Base-by-base conservation (phyloP, 2,888 invertebrate species). In the Drosophila yooni region DNA sequence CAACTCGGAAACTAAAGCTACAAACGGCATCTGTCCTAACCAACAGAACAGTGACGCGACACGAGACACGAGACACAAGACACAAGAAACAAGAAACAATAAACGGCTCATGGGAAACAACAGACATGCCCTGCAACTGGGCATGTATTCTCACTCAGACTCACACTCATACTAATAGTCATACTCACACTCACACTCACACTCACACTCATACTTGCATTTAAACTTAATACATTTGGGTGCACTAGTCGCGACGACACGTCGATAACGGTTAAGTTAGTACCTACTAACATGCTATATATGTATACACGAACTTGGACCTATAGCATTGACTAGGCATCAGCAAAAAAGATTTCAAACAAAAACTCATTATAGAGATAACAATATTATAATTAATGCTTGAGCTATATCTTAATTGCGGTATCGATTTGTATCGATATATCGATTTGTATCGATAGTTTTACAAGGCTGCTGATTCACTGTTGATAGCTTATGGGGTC, bases 171-270 rank as follows among this genome's bases (percentile, higher is more conserved):
- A 10, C n/a, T 21, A 21, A 21, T 6, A n/a, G 65, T 66, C n/a
- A 62, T 54, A 53, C 38, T 48, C 21, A 21, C 21, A 21, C 38
- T 48, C 21, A 21, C 21, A 21, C 38, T 48, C 53, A 0, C 33
- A 27, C 21, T 25, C 18, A 31, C 25, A 29, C 13, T 18, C 46
- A 21, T 21, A 61, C 34, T 53, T 36, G 40, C 48, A 64, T 25
- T 46, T 46, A 46, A 46, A 25, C 25, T 46, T 21, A 21, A 43
- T 43, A 43, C 21, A 43, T 61, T 63, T 65, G 67, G 81, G 48
- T 80, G 81, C 71, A 80, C 67, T 70, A 58, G 76, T 70, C 58
- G 61, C 62, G 53, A 57, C 53, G 58, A 50, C 57, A 65, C 62
- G 25, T 46, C 66, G 70, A 67, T 65, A 74, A 69, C 61, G 67